A percentile compares a stretch with the other conserved stretches of the same genome.
Conservation (phyloP, 2,113 vertebrate species). For the Pituophis catenifer region DNA sequence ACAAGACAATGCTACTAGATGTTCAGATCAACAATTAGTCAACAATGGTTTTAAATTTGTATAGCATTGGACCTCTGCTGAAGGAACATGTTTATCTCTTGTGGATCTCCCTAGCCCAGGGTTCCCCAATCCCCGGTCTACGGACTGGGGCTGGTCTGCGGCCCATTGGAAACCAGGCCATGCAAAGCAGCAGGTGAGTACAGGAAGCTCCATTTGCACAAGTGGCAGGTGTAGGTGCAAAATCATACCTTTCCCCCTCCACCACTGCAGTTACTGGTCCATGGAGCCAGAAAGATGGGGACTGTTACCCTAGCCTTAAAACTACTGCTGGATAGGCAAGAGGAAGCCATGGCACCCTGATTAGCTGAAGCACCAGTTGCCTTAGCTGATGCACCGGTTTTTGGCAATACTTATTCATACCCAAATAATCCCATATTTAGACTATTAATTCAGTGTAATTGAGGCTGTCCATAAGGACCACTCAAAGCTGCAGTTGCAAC, state of each 20-base stretch:
- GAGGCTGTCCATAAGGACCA: neutral
- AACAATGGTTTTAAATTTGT: neutral
- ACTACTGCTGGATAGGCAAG: neutral
- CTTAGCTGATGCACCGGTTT: neutral
- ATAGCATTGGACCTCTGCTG: neutral
- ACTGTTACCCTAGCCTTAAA: neutral
- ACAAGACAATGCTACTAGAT: neutral
- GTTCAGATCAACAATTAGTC: neutral
- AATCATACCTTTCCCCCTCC: too few relatives aligned
- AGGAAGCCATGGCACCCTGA: neutral
- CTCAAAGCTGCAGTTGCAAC: neutral
- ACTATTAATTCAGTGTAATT: neutral
- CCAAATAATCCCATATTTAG: neutral
- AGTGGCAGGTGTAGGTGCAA: too few relatives aligned
- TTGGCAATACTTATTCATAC: neutral
- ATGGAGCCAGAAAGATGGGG: neutral
- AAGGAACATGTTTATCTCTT: neutral
- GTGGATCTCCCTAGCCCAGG: neutral
- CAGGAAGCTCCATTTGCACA: neutral
- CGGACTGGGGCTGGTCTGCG: neutral
- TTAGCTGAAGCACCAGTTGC: neutral
- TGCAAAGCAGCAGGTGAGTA: neutral
- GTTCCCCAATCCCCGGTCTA: neutral
- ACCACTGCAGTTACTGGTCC: neutral
- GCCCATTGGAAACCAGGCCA: neutral